phyloP scores from a whole-genome alignment of 1,140 invertebrate species.

The Brachionus plicatilis region DNA sequence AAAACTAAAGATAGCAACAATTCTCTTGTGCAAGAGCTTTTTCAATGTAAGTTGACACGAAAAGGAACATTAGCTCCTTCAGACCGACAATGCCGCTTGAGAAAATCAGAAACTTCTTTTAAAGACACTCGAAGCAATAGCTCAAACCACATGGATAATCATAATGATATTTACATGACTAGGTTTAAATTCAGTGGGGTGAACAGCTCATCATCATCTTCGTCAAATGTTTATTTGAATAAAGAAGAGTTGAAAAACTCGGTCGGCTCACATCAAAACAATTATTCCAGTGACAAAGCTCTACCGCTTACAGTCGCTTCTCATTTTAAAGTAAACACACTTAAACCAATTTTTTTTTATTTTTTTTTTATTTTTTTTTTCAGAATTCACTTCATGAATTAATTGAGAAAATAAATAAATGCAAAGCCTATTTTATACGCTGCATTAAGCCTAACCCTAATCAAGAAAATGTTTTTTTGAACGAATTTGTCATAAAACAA shows the following conservation, averaged over 20 bases:
- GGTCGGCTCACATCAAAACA: not conserved
- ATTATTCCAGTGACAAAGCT: constrained; percentile 26
- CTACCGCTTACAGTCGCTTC: constrained; percentile 31
- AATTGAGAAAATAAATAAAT: constrained; percentile 67
- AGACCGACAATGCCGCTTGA: not conserved
- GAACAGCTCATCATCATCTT: constrained; percentile 4
- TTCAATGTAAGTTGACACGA: constrained; percentile 18
- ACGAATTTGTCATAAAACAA: constrained; percentile 67
- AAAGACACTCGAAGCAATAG: not conserved
- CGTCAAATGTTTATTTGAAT: constrained; percentile 4
- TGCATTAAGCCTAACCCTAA: constrained; percentile 74
- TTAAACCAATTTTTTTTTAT: not conserved
- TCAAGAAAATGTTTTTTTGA: constrained; percentile 59
- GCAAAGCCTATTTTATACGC: constrained; percentile 67
- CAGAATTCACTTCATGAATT: constrained; percentile 48
- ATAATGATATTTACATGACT: not conserved
- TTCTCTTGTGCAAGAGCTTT: constrained; percentile 33
- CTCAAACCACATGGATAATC: not conserved
- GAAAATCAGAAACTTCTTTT: not conserved
- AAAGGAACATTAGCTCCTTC: constrained; percentile 31
- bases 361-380: not conserved
- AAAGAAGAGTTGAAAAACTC: not conserved
- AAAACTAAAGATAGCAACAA: constrained; percentile 29
- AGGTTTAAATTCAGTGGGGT: not conserved
- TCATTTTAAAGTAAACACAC: constrained; percentile 21